Base-by-base conservation (phyloP, 2,113 vertebrate genomes). In the Myiozetetes cayanensis region DNA sequence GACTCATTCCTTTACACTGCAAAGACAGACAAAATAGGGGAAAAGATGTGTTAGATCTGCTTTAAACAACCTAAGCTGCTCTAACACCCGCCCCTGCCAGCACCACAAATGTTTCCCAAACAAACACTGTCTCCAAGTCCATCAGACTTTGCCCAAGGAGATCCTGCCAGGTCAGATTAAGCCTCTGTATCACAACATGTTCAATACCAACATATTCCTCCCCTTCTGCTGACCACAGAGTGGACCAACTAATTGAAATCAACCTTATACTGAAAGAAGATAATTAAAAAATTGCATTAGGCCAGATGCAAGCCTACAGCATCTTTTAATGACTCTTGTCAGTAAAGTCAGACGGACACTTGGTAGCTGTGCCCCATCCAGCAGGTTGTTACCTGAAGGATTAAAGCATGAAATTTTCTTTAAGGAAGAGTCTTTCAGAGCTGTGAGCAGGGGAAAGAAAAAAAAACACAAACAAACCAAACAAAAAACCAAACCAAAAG, bases 271-370 rank as follows among this genome's bases (percentile, higher is more conserved):
- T 35, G 75, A 59, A 80, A 86, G 50, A 53, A 83, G 72, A 37
- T 75, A 68, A 95, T 93, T 86, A 28, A 70, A 91, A 87, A 95
- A 90, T 49, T 9, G 9, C 76, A 86, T 88, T 66, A 88, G 65
- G 72, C 25, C 63, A 85, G 72, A 24, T 25, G 44, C 39, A 56
- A 92, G 93, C 92, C 90, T 39, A 28, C 43, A 74, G 85, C 85
- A 43, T 24, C 21, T 24, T 72, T 74, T 83, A 88, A 75, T 21
- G 82, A 91, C 90, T 81, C 50, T 47, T 65, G 93, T 31, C 74
- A 43, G 7, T 73, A 3, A 39, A 81, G 67, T 17, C 82, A 49
- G 27, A 8, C 47, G 12, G 24, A 56, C 58, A 30, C 78, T 65
- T 5, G 61, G 84, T n/a, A 72, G 84, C 81, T 82, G 70, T 18